Base-by-base conservation (phyloP, 1,140 invertebrate genomes). In the Papilio dardanus region DNA sequence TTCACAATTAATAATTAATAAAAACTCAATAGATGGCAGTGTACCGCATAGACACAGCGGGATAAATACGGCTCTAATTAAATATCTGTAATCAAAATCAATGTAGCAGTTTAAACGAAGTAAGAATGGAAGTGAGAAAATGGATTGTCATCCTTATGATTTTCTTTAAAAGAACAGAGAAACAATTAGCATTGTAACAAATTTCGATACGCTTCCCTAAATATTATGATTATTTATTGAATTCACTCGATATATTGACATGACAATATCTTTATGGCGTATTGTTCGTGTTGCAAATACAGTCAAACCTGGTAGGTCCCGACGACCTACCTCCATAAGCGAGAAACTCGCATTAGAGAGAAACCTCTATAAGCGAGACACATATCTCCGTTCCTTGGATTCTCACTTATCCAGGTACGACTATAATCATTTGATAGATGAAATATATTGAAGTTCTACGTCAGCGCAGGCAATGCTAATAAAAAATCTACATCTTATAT, bases 201-300 rank as follows among this genome's bases (percentile, higher is more conserved):
- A n/a, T 42, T 21, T 24, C 10, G 54, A 28, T 58, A 58, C 54
- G 54, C 24, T 58, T 4, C 54, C 24, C 54, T 30, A 58, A 58
- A 58, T 58, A 28, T 58, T 1, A 14, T 58, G 21, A 58, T 58
- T 58, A 24, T 58, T 58, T 58, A 58, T 58, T 28, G 54, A 58
- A 58, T 58, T 58, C 21, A 12, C 2, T 58, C 54, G 4, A 28
- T 58, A 24, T 4, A 28, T 58, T 58, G 54, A 58, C 54, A 58
- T 58, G 21, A 16, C 46, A 50, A 58, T 58, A 24, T 58, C 54
- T 58, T 58, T 62, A 62, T 62, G 12, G 12, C 10, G 54, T 62
- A 62, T 62, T 62, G 54, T 62, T 62, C 21, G 21, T 54, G 8
- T 62, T 28, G 24, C 12, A 62, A 24, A 62, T n/a, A n/a, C n/a